phyloP scores from a whole-genome alignment of 2,113 vertebrate genomes.

The Macaca mulatta region DNA sequence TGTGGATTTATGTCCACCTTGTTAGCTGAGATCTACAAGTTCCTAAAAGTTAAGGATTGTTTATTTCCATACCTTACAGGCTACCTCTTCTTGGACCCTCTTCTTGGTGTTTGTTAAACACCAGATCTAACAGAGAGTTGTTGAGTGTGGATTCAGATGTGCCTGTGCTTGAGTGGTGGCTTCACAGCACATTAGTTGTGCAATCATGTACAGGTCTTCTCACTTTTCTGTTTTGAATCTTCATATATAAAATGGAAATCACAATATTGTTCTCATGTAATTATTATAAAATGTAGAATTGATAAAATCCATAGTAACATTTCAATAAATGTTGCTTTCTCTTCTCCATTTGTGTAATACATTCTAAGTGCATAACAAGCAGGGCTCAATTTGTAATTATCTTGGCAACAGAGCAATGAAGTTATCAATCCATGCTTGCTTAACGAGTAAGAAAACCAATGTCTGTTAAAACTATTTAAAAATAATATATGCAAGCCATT shows the following conservation, averaged over 20 bases:
- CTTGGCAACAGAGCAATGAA: too few relatives aligned
- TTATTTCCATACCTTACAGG: rapidly evolving
- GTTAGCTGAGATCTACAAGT: background rate
- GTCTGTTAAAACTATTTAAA: background rate
- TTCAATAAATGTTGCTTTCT: background rate
- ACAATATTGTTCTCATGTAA: background rate
- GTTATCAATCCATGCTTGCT: background rate
- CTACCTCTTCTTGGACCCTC: background rate
- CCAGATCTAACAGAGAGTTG: background rate
- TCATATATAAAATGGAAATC: background rate
- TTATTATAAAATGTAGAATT: background rate
- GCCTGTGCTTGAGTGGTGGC: too few relatives aligned
- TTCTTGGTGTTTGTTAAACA: too few relatives aligned
- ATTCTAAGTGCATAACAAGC: background rate
- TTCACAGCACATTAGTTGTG: rapidly evolving
- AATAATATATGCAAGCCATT: background rate
- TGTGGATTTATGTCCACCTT: background rate
- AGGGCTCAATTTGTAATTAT: background rate
- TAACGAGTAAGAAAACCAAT: background rate
- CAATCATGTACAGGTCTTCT: rapidly evolving
- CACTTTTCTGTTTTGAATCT: background rate
- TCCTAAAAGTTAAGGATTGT: background rate
- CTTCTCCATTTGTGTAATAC: background rate
- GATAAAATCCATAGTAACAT: background rate
- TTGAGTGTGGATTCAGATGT: rapidly evolving